Conservation (phyloP, 2,888 invertebrate genomes). For the Bruchidius siliquastri region DNA sequence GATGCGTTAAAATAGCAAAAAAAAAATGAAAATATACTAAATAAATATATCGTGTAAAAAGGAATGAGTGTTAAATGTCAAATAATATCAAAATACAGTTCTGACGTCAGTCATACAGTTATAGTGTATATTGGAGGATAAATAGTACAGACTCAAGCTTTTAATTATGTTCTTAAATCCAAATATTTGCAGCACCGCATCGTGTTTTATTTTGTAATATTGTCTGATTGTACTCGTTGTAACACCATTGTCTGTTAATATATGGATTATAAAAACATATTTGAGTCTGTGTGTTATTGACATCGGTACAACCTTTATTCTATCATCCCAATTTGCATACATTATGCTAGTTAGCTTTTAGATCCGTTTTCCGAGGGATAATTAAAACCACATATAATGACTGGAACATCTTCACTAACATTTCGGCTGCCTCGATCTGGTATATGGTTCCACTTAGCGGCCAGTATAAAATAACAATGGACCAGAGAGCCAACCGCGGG, state of each 20-base stretch:
- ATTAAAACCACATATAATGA: background rate
- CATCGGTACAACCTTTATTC: conserved; percentile 22
- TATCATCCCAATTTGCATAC: conserved; percentile 9
- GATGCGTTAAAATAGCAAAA: too few species aligned
- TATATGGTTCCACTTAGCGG: too few species aligned
- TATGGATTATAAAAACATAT: conserved; percentile 42
- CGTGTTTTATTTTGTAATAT: conserved; percentile 21
- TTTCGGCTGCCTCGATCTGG: too few species aligned
- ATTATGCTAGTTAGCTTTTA: conserved; percentile 5
- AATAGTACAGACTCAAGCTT: conserved; percentile 3
- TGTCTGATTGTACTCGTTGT: conserved; percentile 31
- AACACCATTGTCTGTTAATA: conserved; percentile 42
- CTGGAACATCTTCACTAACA: too few species aligned
- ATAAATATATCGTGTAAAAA: too few species aligned
- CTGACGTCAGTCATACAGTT: too few species aligned
- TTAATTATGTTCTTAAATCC: conserved; percentile 37
- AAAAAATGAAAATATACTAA: too few species aligned
- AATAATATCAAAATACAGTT: too few species aligned
- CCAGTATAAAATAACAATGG: too few species aligned
- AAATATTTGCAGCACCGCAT: conserved; percentile 41
- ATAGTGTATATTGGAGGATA: background rate
- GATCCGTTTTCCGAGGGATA: background rate
- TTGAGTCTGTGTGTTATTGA: conserved; percentile 19
- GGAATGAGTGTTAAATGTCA: too few species aligned
- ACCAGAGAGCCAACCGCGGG: too few species aligned